Percentiles rank a stretch among this genome's conserved stretches.
Conservation (phyloP, 2,888 invertebrate genomes). For the Harpalus rubripes region DNA sequence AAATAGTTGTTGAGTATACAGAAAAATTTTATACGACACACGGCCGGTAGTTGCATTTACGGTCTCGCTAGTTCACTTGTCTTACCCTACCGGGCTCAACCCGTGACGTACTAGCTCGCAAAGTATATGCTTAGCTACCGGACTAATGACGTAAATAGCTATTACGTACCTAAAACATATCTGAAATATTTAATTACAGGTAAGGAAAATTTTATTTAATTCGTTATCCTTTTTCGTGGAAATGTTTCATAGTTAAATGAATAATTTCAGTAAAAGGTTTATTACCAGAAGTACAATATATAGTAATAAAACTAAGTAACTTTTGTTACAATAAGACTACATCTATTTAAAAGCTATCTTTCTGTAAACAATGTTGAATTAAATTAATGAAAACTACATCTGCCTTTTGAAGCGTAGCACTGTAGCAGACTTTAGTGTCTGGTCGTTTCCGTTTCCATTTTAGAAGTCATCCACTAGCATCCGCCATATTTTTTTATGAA, state of each 20-base stretch:
- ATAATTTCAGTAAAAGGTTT: too few relatives aligned
- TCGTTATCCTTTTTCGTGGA: not conserved
- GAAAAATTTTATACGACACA: too few relatives aligned
- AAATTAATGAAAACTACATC: not conserved
- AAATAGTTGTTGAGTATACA: too few relatives aligned
- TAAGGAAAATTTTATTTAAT: not conserved
- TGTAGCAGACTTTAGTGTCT: not conserved
- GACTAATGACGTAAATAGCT: too few relatives aligned
- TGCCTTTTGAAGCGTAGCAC: not conserved
- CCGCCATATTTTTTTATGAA: not conserved
- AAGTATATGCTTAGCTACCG: too few relatives aligned
- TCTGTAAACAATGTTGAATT: not conserved
- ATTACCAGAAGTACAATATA: not conserved
- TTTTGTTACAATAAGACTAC: not conserved
- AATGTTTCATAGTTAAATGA: too few relatives aligned
- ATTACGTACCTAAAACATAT: not conserved
- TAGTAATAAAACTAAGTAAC: not conserved
- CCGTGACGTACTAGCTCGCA: too few relatives aligned
- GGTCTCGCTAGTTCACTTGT: too few relatives aligned
- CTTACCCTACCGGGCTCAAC: too few relatives aligned
- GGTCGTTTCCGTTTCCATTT: not conserved
- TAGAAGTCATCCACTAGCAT: not conserved
- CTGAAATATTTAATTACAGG: not conserved
- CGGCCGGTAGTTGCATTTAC: too few relatives aligned
- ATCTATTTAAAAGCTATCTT: not conserved